Conservation (phyloP, 2,113 vertebrate species). For the Indri indri region DNA sequence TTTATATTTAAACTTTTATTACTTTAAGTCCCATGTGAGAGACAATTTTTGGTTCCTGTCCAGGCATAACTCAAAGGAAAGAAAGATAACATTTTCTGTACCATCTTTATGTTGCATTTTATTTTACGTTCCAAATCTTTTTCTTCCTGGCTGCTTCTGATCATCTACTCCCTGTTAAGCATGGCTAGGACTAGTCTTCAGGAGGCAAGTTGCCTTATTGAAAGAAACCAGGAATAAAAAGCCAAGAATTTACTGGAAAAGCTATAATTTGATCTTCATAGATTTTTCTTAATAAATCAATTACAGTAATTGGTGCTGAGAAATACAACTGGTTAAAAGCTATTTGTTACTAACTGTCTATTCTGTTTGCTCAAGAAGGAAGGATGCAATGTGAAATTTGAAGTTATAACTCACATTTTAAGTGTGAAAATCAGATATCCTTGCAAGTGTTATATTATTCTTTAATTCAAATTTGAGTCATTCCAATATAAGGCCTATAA, state of each 20-base stretch:
- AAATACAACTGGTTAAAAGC: neutral
- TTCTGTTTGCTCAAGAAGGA: neutral
- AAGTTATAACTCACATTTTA: neutral
- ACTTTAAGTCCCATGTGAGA: neutral
- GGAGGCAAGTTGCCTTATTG: neutral
- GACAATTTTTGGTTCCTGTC: neutral
- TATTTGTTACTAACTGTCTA: neutral
- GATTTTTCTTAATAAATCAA: conserved; percentile 19
- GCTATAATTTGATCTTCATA: neutral
- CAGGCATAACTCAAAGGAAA: neutral
- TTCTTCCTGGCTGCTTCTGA: neutral
- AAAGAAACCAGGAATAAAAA: conserved; percentile 26
- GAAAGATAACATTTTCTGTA: neutral
- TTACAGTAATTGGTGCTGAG: neutral
- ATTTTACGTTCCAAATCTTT: neutral
- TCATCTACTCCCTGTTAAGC: neutral
- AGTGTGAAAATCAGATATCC: neutral
- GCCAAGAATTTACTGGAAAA: neutral
- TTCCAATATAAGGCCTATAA: neutral
- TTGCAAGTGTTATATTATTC: neutral
- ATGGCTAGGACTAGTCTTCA: neutral
- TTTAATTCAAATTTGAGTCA: conserved; percentile 22
- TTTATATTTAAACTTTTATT: neutral
- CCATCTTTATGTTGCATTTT: neutral
- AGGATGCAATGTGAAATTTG: neutral